A percentile compares a stretch with the other conserved stretches of the same genome.
Conservation (phyloP, 2,888 invertebrate genomes). For the Trachelus iudaicus region DNA sequence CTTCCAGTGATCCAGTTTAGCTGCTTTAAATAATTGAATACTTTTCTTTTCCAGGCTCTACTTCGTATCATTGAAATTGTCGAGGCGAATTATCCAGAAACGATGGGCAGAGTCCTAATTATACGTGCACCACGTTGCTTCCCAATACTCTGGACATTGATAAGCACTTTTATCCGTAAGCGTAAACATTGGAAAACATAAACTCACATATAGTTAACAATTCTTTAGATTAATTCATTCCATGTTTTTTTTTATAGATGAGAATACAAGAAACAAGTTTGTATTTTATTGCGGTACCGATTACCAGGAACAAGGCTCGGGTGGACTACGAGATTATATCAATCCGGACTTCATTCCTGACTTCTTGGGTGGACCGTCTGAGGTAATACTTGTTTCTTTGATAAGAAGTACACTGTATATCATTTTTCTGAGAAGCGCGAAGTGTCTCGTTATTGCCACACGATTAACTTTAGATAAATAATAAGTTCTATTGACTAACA, state of each 20-base stretch:
- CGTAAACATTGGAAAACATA: not conserved
- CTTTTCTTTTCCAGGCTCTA: conserved; percentile 66
- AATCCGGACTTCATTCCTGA: conserved; percentile 88
- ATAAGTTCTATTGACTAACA: conserved; percentile 48
- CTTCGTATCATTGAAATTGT: conserved; percentile 82
- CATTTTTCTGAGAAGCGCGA: not conserved
- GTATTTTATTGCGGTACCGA: conserved; percentile 92
- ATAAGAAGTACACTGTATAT: not conserved
- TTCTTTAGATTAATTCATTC: not conserved
- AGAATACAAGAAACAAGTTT: conserved; percentile 92
- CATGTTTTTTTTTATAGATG: conserved; percentile 71
- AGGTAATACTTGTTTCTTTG: conserved; percentile 70
- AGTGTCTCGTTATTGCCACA: not conserved
- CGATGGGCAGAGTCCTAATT: conserved; percentile 90
- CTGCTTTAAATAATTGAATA: not conserved
- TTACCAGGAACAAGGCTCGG: conserved; percentile 78
- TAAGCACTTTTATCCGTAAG: conserved; percentile 91
- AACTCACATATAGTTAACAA: not conserved
- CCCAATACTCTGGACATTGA: conserved; percentile 94
- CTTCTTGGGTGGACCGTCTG: conserved; percentile 90
- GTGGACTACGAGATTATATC: conserved; percentile 87
- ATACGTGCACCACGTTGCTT: conserved; percentile 93
- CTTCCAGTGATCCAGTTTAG: conserved; percentile 2
- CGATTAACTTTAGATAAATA: not conserved
- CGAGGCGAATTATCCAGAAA: conserved; percentile 95